Percentiles rank a stretch among this genome's conserved stretches.
phyloP scores from a whole-genome alignment of 1,140 invertebrate species.

The Drosophila kikkawai region DNA sequence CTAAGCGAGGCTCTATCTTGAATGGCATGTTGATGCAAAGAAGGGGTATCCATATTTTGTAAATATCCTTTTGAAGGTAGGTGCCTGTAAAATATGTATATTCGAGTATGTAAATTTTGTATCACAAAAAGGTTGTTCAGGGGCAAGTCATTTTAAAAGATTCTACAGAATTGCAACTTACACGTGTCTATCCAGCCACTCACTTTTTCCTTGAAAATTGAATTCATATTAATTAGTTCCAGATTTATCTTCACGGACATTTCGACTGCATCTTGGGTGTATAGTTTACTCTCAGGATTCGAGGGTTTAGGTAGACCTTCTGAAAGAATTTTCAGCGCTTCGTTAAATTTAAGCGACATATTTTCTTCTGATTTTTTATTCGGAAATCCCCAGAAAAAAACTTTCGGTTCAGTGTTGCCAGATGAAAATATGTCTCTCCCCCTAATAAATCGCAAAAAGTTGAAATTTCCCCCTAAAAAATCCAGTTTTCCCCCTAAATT shows the following conservation, averaged over 20 bases:
- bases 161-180: not conserved
- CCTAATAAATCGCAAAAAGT: no score
- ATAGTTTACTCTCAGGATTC: not conserved
- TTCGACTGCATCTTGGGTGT: constrained; percentile 4
- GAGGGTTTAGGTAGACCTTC: not conserved
- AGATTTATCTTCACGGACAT: constrained; percentile 1
- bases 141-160: not conserved
- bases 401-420: no score
- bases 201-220: constrained; percentile 1
- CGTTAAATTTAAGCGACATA: not conserved
- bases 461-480: no score
- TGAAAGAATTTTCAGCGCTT: constrained; percentile 2
- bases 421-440: no score
- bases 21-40: constrained; percentile 2
- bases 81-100: not conserved
- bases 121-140: no score
- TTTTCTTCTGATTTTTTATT: not conserved
- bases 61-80: not conserved
- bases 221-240: constrained; percentile 9
- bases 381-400: not conserved
- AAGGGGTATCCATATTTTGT: not conserved
- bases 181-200: constrained; percentile 1
- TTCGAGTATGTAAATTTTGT: not conserved
- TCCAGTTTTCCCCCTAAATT: no score
- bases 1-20: not conserved